These are phyloP conservation scores for Muscidifurax raptorellus DNA, from an alignment of 1,140 invertebrate species.

Conservation along the genomic window DNA sequence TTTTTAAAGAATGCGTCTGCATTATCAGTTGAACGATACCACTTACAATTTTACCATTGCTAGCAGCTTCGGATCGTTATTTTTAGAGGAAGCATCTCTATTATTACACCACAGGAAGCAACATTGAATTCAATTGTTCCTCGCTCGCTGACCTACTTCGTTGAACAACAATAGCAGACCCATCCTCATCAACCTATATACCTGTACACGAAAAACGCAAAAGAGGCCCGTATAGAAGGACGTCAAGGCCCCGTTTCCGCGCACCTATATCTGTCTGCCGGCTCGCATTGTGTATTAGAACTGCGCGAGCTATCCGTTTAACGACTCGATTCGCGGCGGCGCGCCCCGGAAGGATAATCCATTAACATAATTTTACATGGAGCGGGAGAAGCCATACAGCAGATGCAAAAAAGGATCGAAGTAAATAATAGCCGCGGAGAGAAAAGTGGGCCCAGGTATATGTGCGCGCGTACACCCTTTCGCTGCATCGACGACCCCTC, in stretches of 20 bases:
- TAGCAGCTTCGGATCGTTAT: too few species aligned
- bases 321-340: not conserved
- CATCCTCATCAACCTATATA: not conserved
- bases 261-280: not conserved
- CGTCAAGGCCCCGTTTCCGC: conserved; percentile 8
- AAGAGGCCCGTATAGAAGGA: not conserved
- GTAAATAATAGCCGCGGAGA: conserved; percentile 64
- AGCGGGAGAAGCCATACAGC: conserved; percentile 56
- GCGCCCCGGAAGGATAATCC: conserved; percentile 71
- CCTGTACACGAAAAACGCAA: conserved; percentile 31
- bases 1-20: too few species aligned
- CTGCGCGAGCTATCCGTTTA: not conserved
- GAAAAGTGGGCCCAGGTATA: conserved; percentile 52
- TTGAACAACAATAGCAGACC: not conserved
- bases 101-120: not conserved
- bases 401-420: conserved; percentile 74
- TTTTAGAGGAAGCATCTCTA: too few species aligned
- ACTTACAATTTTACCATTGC: too few species aligned
- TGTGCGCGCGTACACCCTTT: not conserved
- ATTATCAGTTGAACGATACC: not conserved
- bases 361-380: conserved; percentile 77
- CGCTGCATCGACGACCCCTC: not conserved
- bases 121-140: not conserved
- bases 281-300: conserved; percentile 9
- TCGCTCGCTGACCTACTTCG: not conserved